These are phyloP conservation scores for Seriola aureovittata DNA, from an alignment of 2,113 vertebrate species.

Conservation along the genomic window DNA sequence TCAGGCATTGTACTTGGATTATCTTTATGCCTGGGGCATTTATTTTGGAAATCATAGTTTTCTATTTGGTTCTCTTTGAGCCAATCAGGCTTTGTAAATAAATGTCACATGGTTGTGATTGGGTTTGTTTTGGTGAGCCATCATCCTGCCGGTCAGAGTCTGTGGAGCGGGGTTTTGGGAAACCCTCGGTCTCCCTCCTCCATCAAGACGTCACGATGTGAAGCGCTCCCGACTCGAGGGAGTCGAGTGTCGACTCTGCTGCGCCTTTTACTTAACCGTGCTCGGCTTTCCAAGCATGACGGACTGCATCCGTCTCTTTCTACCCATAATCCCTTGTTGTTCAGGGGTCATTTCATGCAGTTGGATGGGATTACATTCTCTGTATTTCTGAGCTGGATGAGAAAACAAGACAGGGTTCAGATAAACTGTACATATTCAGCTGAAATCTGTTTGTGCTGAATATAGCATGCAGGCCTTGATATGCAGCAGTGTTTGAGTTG, in stretches of 20 bases:
- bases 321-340: slow-evolving; percentile 3
- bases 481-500: too few relatives aligned
- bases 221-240: not conserved
- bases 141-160: too few relatives aligned
- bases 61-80: too few relatives aligned
- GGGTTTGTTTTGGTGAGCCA: not conserved
- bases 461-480: not conserved
- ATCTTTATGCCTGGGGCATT: too few relatives aligned
- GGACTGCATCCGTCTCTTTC: slow-evolving; percentile 4
- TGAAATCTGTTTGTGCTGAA: not conserved
- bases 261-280: not conserved
- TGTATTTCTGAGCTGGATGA: not conserved
- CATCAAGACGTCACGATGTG: not conserved
- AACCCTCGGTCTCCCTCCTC: not conserved
- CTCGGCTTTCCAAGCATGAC: slow-evolving; percentile 12
- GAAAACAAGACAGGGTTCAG: not conserved
- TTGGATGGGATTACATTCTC: slow-evolving; percentile 6
- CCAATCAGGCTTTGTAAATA: too few relatives aligned
- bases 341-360: slow-evolving; percentile 22
- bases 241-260: not conserved
- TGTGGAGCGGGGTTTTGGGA: too few relatives aligned
- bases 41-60: too few relatives aligned
- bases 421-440: not conserved
- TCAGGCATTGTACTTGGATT: too few relatives aligned
- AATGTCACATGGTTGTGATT: too few relatives aligned